These are phyloP conservation scores for Acleris cristana DNA, from an alignment of 2,888 invertebrate genomes.

Conservation along the genomic window DNA sequence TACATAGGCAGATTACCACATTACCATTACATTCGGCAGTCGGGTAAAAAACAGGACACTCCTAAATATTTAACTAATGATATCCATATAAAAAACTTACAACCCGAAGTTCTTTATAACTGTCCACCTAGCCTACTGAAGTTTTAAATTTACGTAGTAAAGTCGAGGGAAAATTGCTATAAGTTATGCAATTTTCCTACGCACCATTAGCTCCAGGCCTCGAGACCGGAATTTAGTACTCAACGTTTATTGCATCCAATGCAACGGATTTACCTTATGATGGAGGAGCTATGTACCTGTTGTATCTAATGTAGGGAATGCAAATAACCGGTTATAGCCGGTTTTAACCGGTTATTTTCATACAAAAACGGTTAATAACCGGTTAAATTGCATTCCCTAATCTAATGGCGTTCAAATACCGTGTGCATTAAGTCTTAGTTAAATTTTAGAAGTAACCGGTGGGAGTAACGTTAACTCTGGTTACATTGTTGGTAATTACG, in stretches of 20 bases:
- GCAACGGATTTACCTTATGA: slow-evolving; percentile 52
- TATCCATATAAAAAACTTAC: neutral
- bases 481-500: neutral
- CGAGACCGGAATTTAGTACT: slow-evolving; percentile 65
- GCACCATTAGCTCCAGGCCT: slow-evolving; percentile 70
- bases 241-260: slow-evolving; percentile 64
- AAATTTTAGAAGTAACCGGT: neutral
- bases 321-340: too few species aligned
- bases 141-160: slow-evolving; percentile 43
- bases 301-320: too few species aligned
- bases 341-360: too few species aligned
- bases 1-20: too few species aligned
- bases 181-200: slow-evolving; percentile 75
- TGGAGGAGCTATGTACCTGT: slow-evolving; percentile 9
- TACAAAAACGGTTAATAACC: too few species aligned
- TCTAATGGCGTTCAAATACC: slow-evolving; percentile 7
- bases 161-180: slow-evolving; percentile 72
- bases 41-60: too few species aligned
- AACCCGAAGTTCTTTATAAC: neutral
- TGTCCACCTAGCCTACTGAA: slow-evolving; percentile 22
- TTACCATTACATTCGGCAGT: too few species aligned
- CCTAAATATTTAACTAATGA: too few species aligned
- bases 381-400: too few species aligned
- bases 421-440: neutral
- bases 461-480: neutral